phyloP scores from a whole-genome alignment of 1,140 invertebrate species.

The Drosophila hydei region DNA sequence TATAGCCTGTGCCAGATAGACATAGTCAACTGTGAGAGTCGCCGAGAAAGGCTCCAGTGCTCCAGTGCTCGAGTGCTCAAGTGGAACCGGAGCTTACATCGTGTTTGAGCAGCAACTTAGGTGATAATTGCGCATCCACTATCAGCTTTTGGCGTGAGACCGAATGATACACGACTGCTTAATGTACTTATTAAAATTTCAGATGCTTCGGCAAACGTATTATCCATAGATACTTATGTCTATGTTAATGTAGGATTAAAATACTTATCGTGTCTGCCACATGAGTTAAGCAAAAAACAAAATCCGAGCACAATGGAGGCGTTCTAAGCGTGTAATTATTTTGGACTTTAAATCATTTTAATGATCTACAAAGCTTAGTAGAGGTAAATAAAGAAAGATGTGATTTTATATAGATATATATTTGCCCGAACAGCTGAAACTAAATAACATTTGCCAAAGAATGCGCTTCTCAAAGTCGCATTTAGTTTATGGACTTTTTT shows the following conservation, averaged over 20 bases:
- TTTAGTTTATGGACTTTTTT: too few species aligned
- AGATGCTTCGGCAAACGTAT: neutral
- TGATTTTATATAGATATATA: too few species aligned
- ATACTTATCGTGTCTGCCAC: conserved; percentile 14
- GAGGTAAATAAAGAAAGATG: too few species aligned
- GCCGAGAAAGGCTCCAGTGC: conserved; percentile 4
- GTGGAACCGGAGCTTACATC: conserved; percentile 63
- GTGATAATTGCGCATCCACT: conserved; percentile 76
- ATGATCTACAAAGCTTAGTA: too few species aligned
- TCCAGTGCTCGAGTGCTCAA: neutral
- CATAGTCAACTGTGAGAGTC: conserved; percentile 42
- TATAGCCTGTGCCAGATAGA: conserved; percentile 36
- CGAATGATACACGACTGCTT: conserved; percentile 27
- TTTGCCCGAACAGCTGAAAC: too few species aligned
- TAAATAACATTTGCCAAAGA: too few species aligned
- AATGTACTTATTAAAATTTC: conserved; percentile 20
- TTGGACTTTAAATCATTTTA: too few species aligned
- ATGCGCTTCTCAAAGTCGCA: too few species aligned
- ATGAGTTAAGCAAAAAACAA: conserved; percentile 1
- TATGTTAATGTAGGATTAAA: conserved; percentile 3
- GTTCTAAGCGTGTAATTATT: conserved; percentile 7
- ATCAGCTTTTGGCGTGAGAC: conserved; percentile 72
- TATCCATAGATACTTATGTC: conserved; percentile 7
- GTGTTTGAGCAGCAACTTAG: conserved; percentile 56
- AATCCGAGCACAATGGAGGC: conserved; percentile 5